These are phyloP conservation scores for Empis stercorea DNA, from an alignment of 2,888 invertebrate genomes.

Conservation along the genomic window DNA sequence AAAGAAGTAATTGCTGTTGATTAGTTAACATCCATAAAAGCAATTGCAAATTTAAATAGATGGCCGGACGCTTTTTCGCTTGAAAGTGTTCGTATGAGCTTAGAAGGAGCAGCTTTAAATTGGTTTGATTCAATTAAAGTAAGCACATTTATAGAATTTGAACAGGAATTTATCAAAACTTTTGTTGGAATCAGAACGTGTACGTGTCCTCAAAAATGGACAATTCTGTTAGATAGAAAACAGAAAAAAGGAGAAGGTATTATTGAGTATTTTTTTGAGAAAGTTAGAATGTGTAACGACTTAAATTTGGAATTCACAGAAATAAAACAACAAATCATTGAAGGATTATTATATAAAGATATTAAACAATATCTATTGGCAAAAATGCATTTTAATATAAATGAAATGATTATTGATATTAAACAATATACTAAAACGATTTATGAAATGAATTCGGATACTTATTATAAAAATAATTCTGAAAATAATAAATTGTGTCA, in stretches of 20 bases:
- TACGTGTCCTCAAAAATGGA: constrained; percentile 1
- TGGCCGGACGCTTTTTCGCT: constrained; percentile 5
- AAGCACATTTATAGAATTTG: constrained; percentile 1
- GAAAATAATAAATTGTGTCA: background rate
- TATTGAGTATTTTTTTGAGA: constrained; percentile 7
- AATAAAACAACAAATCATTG: constrained; percentile 3
- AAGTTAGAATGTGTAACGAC: constrained; percentile 4
- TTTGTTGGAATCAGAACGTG: constrained; percentile 1
- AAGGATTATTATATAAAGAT: constrained; percentile 4
- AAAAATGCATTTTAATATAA: background rate
- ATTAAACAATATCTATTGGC: constrained; percentile 8
- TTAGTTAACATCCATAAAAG: constrained; percentile 8
- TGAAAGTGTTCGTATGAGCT: too few species aligned
- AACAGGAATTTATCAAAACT: constrained; percentile 1
- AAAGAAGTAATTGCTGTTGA: constrained; percentile 6
- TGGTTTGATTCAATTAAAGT: constrained; percentile 4
- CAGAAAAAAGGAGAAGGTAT: constrained; percentile 3
- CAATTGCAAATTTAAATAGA: constrained; percentile 7
- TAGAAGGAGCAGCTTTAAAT: constrained; percentile 2
- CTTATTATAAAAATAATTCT: background rate
- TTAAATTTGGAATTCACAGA: constrained; percentile 6
- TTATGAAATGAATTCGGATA: constrained; percentile 1
- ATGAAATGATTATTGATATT: constrained; percentile 5
- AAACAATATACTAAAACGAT: constrained; percentile 1
- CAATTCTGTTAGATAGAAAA: background rate